Evolutionary conservation across 2,113 vertebrate species (phyloP).

Genomic region (Spea bombifrons): DNA sequence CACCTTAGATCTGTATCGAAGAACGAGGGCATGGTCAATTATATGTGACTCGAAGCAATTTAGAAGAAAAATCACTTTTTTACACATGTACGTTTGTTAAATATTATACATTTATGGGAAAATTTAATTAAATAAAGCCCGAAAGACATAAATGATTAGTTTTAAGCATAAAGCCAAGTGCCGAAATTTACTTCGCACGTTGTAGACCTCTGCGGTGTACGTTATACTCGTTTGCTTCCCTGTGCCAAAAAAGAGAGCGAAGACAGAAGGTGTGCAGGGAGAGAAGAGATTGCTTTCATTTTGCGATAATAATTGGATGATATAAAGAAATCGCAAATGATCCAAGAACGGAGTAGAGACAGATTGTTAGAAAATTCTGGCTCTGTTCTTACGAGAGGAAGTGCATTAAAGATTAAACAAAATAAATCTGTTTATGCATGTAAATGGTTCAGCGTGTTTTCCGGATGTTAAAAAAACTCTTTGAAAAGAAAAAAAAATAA

Average conservation of each 20-base stretch:
- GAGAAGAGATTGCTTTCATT: slow-evolving; percentile 35
- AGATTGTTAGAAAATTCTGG: slow-evolving; percentile 46
- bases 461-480: slow-evolving; percentile 29
- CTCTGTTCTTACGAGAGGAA: slow-evolving; percentile 44
- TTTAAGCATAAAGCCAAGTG: not conserved
- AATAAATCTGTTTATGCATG: slow-evolving; percentile 49
- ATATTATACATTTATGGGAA: no score
- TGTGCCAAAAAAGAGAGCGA: slow-evolving; percentile 18
- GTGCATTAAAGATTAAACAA: slow-evolving; percentile 46
- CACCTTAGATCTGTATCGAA: no score
- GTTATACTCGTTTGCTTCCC: not conserved
- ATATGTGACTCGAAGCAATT: no score
- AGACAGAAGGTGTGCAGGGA: slow-evolving; percentile 32
- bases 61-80: no score
- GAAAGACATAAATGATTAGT: no score
- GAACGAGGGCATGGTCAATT: no score
- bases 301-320: slow-evolving; percentile 42
- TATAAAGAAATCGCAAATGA: slow-evolving; percentile 45
- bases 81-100: no score
- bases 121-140: no score
- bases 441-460: slow-evolving; percentile 45
- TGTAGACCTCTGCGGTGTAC: not conserved
- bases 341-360: slow-evolving; percentile 35
- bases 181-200: not conserved
- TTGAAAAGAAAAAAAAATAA: not conserved